Conservation (phyloP, 2,888 invertebrate genomes). For the Magallana nippona region DNA sequence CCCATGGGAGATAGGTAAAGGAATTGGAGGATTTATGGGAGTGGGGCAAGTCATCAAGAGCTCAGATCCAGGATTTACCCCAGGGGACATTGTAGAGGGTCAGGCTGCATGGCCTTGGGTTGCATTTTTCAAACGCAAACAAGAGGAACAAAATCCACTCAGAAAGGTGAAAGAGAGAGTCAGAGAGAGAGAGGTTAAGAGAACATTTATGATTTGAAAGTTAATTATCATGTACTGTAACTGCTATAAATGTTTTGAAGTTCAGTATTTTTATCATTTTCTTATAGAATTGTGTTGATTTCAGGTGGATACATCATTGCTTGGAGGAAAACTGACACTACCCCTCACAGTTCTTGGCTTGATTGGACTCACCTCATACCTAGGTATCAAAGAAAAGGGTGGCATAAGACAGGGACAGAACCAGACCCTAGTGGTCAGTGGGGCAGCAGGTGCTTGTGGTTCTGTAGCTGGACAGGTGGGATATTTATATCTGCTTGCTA, state of each 20-base stretch:
- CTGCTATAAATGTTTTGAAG: no score
- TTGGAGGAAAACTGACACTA: conserved; percentile 41
- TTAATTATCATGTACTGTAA: no score
- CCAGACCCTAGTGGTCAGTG: conserved; percentile 78
- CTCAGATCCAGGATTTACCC: conserved; percentile 56
- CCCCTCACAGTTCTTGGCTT: conserved; percentile 45
- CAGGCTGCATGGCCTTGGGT: conserved; percentile 75
- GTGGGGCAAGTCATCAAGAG: conserved; percentile 73
- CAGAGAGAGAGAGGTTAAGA: no score
- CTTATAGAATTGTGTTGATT: background rate
- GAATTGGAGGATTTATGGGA: conserved; percentile 77
- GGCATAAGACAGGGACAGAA: conserved; percentile 71
- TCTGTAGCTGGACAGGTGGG: conserved; percentile 78
- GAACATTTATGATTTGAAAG: background rate
- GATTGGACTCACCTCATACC: conserved; percentile 77
- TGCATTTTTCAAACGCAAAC: conserved; percentile 59
- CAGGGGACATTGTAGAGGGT: conserved; percentile 70
- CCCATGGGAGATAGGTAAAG: conserved; percentile 74
- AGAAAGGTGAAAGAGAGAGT: conserved; percentile 47
- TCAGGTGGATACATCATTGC: conserved; percentile 42
- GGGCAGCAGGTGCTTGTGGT: conserved; percentile 80
- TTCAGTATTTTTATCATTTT: no score
- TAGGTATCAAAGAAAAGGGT: conserved; percentile 77
- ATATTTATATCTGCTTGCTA: background rate
- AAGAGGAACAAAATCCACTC: conserved; percentile 50